Evolutionary conservation across 2,888 invertebrate genomes (phyloP).

Genomic region (Tuta absoluta): DNA sequence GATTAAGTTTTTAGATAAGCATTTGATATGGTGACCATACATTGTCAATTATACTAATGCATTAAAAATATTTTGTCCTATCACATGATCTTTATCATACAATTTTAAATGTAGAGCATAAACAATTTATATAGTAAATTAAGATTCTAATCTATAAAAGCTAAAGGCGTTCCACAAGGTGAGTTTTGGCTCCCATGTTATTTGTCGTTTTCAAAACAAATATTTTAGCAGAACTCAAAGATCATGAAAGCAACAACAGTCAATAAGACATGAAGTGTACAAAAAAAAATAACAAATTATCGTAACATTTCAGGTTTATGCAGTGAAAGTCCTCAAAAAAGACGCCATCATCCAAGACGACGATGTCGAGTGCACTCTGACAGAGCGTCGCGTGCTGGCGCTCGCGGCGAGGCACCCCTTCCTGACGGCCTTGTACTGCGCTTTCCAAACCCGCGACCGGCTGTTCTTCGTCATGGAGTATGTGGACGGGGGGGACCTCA

Average conservation of each 20-base stretch:
- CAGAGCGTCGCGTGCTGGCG: conserved; percentile 97
- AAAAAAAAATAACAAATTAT: neutral
- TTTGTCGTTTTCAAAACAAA: too few species aligned
- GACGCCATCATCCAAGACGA: conserved; percentile 99
- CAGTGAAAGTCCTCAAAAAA: conserved; percentile 95
- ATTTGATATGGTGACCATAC: neutral
- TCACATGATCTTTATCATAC: too few species aligned
- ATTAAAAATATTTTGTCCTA: too few species aligned
- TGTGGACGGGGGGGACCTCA: conserved; percentile 97
- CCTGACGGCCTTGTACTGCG: conserved; percentile 97
- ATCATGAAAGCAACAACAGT: too few species aligned
- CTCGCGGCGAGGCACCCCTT: conserved; percentile 99
- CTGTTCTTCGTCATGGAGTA: conserved; percentile 99
- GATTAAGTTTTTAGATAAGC: neutral
- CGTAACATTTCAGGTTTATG: conserved; percentile 82
- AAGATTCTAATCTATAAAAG: too few species aligned
- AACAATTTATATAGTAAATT: too few species aligned
- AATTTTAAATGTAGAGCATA: too few species aligned
- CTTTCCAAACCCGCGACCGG: conserved; percentile 97
- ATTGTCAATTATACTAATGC: neutral
- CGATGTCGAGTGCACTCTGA: conserved; percentile 99
- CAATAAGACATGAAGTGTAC: neutral
- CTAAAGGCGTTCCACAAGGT: too few species aligned
- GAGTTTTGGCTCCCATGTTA: too few species aligned
- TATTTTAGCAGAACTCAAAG: too few species aligned